Evolutionary conservation across 2,888 invertebrate species (phyloP).

Genomic region (Mechanitis mazaeus): DNA sequence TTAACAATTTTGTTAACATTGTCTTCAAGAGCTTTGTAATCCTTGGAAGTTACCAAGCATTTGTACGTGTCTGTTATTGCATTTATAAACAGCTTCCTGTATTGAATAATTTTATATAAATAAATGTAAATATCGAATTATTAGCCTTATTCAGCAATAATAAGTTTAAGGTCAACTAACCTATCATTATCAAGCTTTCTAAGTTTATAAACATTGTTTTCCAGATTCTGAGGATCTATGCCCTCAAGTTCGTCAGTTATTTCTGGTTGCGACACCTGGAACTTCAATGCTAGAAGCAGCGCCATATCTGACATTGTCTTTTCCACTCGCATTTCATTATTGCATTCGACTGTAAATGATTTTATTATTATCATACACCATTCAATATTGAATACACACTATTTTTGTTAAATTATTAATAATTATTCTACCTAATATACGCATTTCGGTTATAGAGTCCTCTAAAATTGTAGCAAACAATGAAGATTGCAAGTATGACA

Average conservation of each 20-base stretch:
- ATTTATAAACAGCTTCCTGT: slow-evolving; percentile 38
- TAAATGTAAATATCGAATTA: not conserved
- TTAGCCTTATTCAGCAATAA: not conserved
- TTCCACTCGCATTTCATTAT: slow-evolving; percentile 37
- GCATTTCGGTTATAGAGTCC: slow-evolving; percentile 38
- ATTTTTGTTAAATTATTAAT: not conserved
- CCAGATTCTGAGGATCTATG: slow-evolving; percentile 31
- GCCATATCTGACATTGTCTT: slow-evolving; percentile 35
- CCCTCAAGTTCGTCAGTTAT: slow-evolving; percentile 34
- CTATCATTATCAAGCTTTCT: slow-evolving; percentile 39
- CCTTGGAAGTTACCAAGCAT: slow-evolving; percentile 37
- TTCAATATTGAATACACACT: not conserved
- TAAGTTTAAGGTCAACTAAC: slow-evolving; percentile 18
- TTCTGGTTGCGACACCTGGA: slow-evolving; percentile 30
- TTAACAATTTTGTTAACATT: slow-evolving; percentile 30
- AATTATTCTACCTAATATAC: slow-evolving; percentile 29
- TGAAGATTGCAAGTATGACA: slow-evolving; percentile 35
- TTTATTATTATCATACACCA: not conserved
- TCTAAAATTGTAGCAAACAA: slow-evolving; percentile 39
- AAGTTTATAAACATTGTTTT: slow-evolving; percentile 36
- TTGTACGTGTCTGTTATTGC: slow-evolving; percentile 38
- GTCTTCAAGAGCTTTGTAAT: slow-evolving; percentile 33
- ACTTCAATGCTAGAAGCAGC: slow-evolving; percentile 34
- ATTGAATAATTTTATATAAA: slow-evolving; percentile 8
- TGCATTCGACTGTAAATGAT: slow-evolving; percentile 33